Percentiles rank a stretch among this genome's conserved stretches.
phyloP scores from a whole-genome alignment of 2,888 invertebrate species.

The Tetrapedia diversipes region DNA sequence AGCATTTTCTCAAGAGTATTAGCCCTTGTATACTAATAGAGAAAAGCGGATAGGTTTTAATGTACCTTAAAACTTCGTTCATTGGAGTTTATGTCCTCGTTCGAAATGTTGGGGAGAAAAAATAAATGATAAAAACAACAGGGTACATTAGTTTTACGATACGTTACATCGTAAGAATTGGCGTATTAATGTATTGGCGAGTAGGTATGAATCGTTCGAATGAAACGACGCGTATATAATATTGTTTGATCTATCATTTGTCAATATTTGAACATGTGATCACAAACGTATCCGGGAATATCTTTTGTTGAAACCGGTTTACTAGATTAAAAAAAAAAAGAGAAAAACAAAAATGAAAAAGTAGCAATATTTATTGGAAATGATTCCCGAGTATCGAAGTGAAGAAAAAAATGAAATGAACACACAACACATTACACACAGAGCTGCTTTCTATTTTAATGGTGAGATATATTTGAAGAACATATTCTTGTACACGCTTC shows the following conservation, averaged over 20 bases:
- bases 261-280: constrained; percentile 10
- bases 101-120: constrained; percentile 6
- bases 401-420: constrained; percentile 5
- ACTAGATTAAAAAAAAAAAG: neutral
- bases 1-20: constrained; percentile 30
- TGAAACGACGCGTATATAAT: constrained; percentile 4
- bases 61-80: constrained; percentile 35
- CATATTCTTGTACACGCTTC: constrained; percentile 64
- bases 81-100: constrained; percentile 25
- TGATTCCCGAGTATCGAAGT: constrained; percentile 16
- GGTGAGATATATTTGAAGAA: constrained; percentile 52
- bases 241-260: constrained; percentile 25
- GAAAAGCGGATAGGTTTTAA: constrained; percentile 13
- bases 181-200: constrained; percentile 5
- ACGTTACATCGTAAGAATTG: constrained; percentile 10
- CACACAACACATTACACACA: constrained; percentile 38
- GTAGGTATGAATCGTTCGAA: constrained; percentile 14
- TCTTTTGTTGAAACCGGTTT: constrained; percentile 24
- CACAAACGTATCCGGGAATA: neutral
- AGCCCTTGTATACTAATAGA: constrained; percentile 25
- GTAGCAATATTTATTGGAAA: constrained; percentile 23
- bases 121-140: constrained; percentile 46
- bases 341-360: neutral
- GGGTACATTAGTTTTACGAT: constrained; percentile 64
- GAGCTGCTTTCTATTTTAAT: constrained; percentile 60